Conservation (phyloP, 2,797 vertebrate genomes). For the Characodon lateralis region DNA sequence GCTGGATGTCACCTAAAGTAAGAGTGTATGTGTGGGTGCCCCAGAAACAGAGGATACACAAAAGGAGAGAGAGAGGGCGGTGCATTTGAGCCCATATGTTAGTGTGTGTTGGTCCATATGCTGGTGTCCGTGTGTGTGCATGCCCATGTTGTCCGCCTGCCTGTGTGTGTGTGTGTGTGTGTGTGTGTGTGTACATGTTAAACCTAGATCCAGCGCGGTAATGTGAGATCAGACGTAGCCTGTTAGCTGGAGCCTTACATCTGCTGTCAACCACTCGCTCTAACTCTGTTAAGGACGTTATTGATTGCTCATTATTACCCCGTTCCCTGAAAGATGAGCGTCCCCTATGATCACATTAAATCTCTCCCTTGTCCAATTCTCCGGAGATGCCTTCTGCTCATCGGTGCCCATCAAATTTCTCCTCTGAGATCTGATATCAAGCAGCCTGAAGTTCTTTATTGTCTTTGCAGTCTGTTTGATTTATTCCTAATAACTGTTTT, state of each 20-base stretch:
- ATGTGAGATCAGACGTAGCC: constrained; percentile 76
- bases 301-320: constrained; percentile 86
- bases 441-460: constrained; percentile 64
- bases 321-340: constrained; percentile 83
- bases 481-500: constrained; percentile 55
- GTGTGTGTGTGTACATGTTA: constrained; percentile 27
- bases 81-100: constrained; percentile 42
- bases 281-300: constrained; percentile 83
- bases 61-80: not conserved
- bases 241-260: constrained; percentile 78
- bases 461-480: constrained; percentile 61
- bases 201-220: constrained; percentile 58
- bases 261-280: constrained; percentile 81
- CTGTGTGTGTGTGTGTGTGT: constrained; percentile 14
- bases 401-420: constrained; percentile 77
- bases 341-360: constrained; percentile 86
- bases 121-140: constrained; percentile 6
- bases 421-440: constrained; percentile 78
- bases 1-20: constrained; percentile 66
- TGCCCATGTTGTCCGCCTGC: not conserved
- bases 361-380: constrained; percentile 79
- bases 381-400: constrained; percentile 82
- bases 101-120: constrained; percentile 46
- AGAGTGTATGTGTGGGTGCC: constrained; percentile 41
- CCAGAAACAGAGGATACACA: constrained; percentile 4